Percentiles rank a stretch among this genome's conserved stretches.
These are phyloP conservation scores for Fabriciana adippe DNA, from an alignment of 2,888 invertebrate species.

Conservation along the genomic window DNA sequence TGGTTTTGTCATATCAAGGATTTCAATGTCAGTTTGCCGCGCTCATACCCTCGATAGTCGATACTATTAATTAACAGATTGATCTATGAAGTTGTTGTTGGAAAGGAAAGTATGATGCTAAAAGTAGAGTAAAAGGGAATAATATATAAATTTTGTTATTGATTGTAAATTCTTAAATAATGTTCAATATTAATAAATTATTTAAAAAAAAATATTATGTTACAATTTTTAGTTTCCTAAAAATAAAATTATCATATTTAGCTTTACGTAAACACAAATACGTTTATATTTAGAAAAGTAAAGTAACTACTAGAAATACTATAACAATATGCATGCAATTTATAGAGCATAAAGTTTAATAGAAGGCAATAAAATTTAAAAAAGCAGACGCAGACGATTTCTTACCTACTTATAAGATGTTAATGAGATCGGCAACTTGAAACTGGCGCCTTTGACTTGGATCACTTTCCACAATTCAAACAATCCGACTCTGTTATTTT, in stretches of 20 bases:
- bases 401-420: slow-evolving; percentile 72
- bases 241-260: too few relatives aligned
- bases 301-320: slow-evolving; percentile 43
- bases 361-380: slow-evolving; percentile 55
- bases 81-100: slow-evolving; percentile 4
- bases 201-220: too few relatives aligned
- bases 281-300: not conserved
- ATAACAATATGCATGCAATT: not conserved
- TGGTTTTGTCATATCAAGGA: slow-evolving; percentile 35
- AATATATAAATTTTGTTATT: not conserved
- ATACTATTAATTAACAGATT: slow-evolving; percentile 18
- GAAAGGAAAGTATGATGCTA: not conserved
- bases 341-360: slow-evolving; percentile 40
- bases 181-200: too few relatives aligned
- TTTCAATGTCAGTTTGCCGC: slow-evolving; percentile 31
- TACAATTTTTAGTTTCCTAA: too few relatives aligned
- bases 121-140: not conserved
- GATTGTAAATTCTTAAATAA: not conserved
- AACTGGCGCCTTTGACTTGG: slow-evolving; percentile 56
- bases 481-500: slow-evolving; percentile 68
- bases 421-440: slow-evolving; percentile 63
- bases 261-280: not conserved
- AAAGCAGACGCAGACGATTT: slow-evolving; percentile 62
- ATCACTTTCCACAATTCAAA: slow-evolving; percentile 61
- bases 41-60: slow-evolving; percentile 17